Base-by-base conservation (phyloP, 92 coral and sea anemone genomes). In the Pocillopora meandrina region DNA sequence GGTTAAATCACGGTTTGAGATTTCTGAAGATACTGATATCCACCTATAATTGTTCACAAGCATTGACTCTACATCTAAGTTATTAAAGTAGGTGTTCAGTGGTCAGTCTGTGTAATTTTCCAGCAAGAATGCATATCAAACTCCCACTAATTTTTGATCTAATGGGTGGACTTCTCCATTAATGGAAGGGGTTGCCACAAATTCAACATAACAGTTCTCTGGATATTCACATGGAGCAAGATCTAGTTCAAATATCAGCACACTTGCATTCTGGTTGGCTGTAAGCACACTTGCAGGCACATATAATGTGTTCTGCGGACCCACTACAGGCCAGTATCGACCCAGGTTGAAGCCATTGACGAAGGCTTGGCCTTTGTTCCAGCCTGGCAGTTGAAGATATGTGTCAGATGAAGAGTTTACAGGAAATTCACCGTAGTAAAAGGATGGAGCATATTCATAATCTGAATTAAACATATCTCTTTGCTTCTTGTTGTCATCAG, bases 271-370 rank as follows among this genome's bases (percentile, higher is more conserved):
- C 81, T 89, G 86, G 57, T 89, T 85, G 21, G 86, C 33, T 71
- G 92, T 87, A 61, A 97, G 86, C 64, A 90, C 95, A 91, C 86
- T 89, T 47, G 94, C 97, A 14, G 99, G 99, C 66, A 97, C 91
- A 86, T 89, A 97, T 71, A 96, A 61, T 20, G 95, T 94, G 87
- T 91, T 89, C 75, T 97, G 99, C 14, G 99, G 99, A 56, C 99
- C 99, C 23, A 80, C 92, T 47, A 82, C 88, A 34, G 99, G 99
- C 99, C 99, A 97, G 88, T 97, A 97, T 7, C 98, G 92, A 47
- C 98, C 98, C 21, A 96, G 79, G 78, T 96, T 92, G 61, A 94
- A 82, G 8, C 95, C 96, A 66, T 96, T 94, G 34, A 96, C 88
- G 79, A 92, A 96, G 12, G 90, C 98, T 42, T 95, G 97, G 16